Conservation (phyloP, 2,113 vertebrate genomes). For the Oncorhynchus masou region DNA sequence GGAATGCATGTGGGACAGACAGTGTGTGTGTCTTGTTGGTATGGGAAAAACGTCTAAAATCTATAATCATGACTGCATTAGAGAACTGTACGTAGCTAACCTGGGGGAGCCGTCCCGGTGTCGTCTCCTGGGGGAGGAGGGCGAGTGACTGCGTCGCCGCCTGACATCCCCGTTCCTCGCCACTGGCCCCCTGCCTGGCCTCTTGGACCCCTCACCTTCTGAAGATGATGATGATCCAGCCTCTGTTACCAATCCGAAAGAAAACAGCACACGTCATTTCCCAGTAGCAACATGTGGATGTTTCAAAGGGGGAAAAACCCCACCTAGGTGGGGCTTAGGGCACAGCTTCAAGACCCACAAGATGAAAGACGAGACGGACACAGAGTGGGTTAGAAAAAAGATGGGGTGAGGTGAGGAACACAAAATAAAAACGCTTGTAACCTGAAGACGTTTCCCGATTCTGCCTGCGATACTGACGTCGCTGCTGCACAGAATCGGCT, state of each 20-base stretch:
- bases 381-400: neutral
- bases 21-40: too few relatives aligned
- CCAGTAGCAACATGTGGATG: neutral
- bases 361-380: too few relatives aligned
- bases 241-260: constrained; percentile 69
- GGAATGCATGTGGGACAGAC: too few relatives aligned
- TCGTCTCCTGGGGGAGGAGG: constrained; percentile 83
- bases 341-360: too few relatives aligned
- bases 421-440: constrained; percentile 66
- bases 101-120: constrained; percentile 90
- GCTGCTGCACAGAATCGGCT: constrained; percentile 95
- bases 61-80: neutral
- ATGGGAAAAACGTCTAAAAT: too few relatives aligned
- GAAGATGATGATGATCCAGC: constrained; percentile 96
- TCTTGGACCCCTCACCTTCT: constrained; percentile 88
- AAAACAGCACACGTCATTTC: neutral
- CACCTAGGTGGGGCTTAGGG: too few relatives aligned
- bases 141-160: constrained; percentile 81
- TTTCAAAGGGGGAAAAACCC: neutral
- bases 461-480: constrained; percentile 95
- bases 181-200: constrained; percentile 67
- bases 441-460: constrained; percentile 98
- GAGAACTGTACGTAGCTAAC: constrained; percentile 57
- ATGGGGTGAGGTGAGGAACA: neutral
- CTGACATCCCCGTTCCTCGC: constrained; percentile 94